Conservation (phyloP, 2,113 vertebrate species). For the Coptodon bakossiorum region DNA sequence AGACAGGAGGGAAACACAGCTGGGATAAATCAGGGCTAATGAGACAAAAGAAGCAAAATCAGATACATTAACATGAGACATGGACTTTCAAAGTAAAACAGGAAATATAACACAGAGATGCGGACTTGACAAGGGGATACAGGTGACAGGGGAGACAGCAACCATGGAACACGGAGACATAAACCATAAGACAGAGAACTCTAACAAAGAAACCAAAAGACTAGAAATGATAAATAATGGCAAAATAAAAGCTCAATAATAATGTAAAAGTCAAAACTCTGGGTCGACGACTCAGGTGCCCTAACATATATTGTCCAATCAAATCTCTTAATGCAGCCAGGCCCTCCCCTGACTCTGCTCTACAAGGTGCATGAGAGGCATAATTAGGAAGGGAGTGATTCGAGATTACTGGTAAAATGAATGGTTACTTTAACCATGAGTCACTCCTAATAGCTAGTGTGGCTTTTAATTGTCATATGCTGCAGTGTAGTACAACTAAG, state of each 20-base stretch:
- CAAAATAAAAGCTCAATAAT: neutral
- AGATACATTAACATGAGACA: neutral
- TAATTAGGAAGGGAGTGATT: neutral
- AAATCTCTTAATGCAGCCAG: neutral
- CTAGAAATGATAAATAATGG: neutral
- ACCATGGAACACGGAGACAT: neutral
- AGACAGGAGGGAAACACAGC: neutral
- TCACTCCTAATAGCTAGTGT: neutral
- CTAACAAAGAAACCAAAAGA: neutral
- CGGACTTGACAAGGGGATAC: fast-evolving
- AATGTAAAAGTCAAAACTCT: neutral
- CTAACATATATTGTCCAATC: neutral
- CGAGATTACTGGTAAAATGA: neutral
- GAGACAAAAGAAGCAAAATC: neutral
- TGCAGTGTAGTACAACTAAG: neutral
- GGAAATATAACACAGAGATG: neutral
- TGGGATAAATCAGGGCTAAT: neutral
- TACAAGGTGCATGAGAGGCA: neutral
- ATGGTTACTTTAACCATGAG: neutral
- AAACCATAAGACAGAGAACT: neutral
- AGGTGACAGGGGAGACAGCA: neutral
- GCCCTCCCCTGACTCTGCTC: neutral
- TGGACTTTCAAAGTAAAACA: neutral
- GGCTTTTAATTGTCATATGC: neutral
- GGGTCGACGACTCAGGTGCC: neutral